Base-by-base conservation (phyloP, 2,797 vertebrate species). In the Bradypus variegatus region DNA sequence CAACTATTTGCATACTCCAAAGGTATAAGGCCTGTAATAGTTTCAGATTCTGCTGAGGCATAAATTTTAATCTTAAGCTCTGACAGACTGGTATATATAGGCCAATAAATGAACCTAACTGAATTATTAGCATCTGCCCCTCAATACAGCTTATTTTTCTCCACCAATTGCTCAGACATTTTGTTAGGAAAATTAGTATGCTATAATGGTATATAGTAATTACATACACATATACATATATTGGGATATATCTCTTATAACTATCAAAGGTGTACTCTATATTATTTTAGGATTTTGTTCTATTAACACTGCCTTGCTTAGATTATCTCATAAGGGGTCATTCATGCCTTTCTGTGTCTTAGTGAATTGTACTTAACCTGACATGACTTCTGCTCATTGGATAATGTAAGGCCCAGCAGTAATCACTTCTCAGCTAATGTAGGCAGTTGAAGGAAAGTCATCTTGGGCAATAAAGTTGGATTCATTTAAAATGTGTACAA, bases 21-120 rank as follows among this genome's bases (percentile, higher is more conserved):
- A 92, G 55, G 50, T 60, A 58, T 79, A 75, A 80, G 15, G 62
- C 21, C 33, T 31, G 29, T 31, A 27, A n/a, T 50, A 15, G 48
- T 45, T 62, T 65, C 16, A 48, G 48, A 23, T 50, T 84, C 81
- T 90, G 15, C 91, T 23, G 64, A 91, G 73, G 81, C 65, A 93
- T 36, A 81, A 29, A 48, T 64, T 13, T 62, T 83, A 94, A n/a
- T 84, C 53, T 2, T 9, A 36, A 86, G 31, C 36, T 38, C n/a
- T 25, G 45, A 36, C 19, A 70, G 21, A 6, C 38, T 75, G 70
- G n/a, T 2, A 0, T 9, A 0, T 84, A 21, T 1, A 0, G 48
- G 45, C 86, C 64, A 41, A 2, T 19, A 23, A 83, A 31, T 29
- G 23, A 79, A 53, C 27, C 67, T 38, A 13, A n/a, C 2, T n/a